Evolutionary conservation across 2,113 vertebrate genomes (phyloP), one percentile per base, ranked within the genome.

Genomic region (Cheirogaleus medius): DNA sequence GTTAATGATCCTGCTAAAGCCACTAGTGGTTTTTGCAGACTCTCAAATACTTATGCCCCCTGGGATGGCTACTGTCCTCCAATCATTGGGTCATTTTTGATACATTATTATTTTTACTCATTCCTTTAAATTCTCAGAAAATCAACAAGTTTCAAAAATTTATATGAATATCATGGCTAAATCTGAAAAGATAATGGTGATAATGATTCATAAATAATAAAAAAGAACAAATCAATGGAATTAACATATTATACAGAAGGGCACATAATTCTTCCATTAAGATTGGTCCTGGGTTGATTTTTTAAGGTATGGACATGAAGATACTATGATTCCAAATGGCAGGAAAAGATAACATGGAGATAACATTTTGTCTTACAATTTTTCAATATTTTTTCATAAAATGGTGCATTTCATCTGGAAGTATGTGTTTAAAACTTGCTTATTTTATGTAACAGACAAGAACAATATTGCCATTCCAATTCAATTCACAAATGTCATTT

Each of bases 401-500:
- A 42, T 92, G 42, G 10, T 63, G 6, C 1, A 3, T 64, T n/a
- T 52, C 66, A 89, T 84, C 42, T 74, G 37, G 42, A 82, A 73
- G 37, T 32, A 25, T 47, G 85, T 69, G 17, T 89, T 91, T 97
- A 54, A 90, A 86, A 66, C 77, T 68, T 39, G 13, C 42, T 91
- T 49, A 87, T 95, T 84, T 95, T 89, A 77, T 71, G 34, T 21
- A 71, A 54, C 83, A 71, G 32, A 54, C 64, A 63, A 87, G 58
- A 97, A 66, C 8, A 87, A 93, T 80, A 56, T 1, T 0, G 52
- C 27, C 27, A 83, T 52, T 86, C 42, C 34, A 95, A 86, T 56
- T 95, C 37, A 94, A 47, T 77, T 93, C 34, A 56, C 34, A 96
- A 74, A 84, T 58, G 69, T 77, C 63, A 71, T 92, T 91, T 90